Conservation (phyloP, 2,113 vertebrate species). For the Hippolais icterina region DNA sequence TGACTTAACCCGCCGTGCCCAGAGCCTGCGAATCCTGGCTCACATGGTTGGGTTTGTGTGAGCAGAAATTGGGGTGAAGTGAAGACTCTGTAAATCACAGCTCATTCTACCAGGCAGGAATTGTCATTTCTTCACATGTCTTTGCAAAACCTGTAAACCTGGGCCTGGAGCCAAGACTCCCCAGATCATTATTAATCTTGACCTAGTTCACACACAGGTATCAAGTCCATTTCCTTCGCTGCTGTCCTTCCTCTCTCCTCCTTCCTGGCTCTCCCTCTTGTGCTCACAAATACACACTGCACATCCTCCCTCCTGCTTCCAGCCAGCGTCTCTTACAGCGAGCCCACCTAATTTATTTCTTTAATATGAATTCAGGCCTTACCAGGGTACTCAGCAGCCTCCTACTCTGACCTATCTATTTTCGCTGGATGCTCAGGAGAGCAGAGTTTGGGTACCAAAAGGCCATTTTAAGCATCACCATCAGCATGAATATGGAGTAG, state of each 20-base stretch:
- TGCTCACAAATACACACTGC: constrained; percentile 42
- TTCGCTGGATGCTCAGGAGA: neutral
- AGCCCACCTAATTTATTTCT: neutral
- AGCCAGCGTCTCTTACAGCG: neutral
- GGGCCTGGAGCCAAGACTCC: neutral
- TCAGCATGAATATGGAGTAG: neutral
- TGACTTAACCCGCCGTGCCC: neutral
- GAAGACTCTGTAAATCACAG: neutral
- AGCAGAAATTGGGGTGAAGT: neutral
- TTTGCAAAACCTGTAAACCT: neutral
- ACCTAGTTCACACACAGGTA: neutral
- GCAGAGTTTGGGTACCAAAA: neutral
- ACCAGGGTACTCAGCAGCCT: neutral
- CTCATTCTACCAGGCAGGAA: neutral
- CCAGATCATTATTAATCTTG: neutral
- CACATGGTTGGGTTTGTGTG: neutral
- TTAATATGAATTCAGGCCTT: neutral
- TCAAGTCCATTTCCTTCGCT: neutral
- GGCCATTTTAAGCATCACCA: neutral
- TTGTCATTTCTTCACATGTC: neutral
- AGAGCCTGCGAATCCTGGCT: neutral
- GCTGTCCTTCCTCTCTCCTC: neutral
- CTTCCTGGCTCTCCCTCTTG: constrained; percentile 60
- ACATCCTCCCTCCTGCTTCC: neutral
- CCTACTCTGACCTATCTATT: fast-evolving